Percentiles rank a stretch among this genome's conserved stretches.
These are phyloP conservation scores for Magallana angulata DNA, from an alignment of 1,140 invertebrate species.

Conservation along the genomic window DNA sequence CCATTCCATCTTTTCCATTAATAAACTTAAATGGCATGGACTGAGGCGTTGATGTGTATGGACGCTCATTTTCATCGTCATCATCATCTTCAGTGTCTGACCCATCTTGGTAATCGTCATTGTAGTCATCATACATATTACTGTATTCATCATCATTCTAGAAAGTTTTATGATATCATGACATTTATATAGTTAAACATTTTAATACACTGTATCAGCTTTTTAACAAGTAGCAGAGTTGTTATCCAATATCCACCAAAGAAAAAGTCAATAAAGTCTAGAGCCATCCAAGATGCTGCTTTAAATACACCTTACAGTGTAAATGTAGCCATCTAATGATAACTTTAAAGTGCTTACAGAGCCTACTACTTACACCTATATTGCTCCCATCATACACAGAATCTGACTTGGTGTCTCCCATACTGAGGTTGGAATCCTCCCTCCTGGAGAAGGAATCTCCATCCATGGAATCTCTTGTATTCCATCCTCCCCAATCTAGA, in stretches of 20 bases:
- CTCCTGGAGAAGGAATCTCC: conserved; percentile 58
- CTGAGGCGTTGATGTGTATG: conserved; percentile 43
- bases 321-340: too few species aligned
- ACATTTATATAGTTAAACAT: not conserved
- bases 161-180: not conserved
- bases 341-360: too few species aligned
- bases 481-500: conserved; percentile 65
- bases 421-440: conserved; percentile 62
- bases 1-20: conserved; percentile 87
- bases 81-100: conserved; percentile 68
- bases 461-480: conserved; percentile 52
- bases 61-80: conserved; percentile 58
- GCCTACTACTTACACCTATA: conserved; percentile 60
- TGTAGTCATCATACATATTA: conserved; percentile 75
- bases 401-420: conserved; percentile 62
- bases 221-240: too few species aligned
- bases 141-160: conserved; percentile 66
- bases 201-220: too few species aligned
- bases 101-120: conserved; percentile 78
- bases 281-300: too few species aligned
- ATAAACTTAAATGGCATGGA: conserved; percentile 67
- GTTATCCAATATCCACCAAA: too few species aligned
- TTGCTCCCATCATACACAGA: conserved; percentile 69
- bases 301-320: too few species aligned
- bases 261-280: too few species aligned